Base-by-base conservation (phyloP, 2,113 vertebrate species). In the Otolemur garnettii region DNA sequence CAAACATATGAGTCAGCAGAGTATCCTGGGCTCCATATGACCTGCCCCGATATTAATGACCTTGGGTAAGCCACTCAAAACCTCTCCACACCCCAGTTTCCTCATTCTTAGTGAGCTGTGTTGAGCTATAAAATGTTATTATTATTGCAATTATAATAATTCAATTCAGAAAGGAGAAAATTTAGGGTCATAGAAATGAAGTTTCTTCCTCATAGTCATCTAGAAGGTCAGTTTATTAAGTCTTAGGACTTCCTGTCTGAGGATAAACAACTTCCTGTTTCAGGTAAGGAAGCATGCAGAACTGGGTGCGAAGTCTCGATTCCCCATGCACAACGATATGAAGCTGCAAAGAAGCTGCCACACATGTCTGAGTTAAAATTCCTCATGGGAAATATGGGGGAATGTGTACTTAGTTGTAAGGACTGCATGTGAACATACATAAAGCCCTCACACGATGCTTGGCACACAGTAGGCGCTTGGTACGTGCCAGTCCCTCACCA, bases 91-190 rank as follows among this genome's bases (percentile, higher is more conserved):
- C 22, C 42, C 53, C 22, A 17, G 33, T 89, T 88, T 89, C 64
- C 71, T 95, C 64, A 62, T 93, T 83, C 50, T 80, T 82, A 19
- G 22, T 86, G 53, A 87, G 30, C 7, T 59, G 17, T 53, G 17
- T 89, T 68, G 42, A 91, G 26, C 18, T 85, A 5, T 33, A 79
- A 85, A 92, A 64, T 62, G 33, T 62, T 82, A 64, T 45, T 87
- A 66, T 62, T 62, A 55, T 30, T 45, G 71, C 50, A 83, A 64
- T 28, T 88, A 11, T 26, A 74, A 82, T 33, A 74, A 53, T 64
- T 77, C 22, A 88, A 14, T 87, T 86, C 72, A 64, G 53, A 95
- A 85, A 74, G 17, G 18, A 96, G 50, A 62, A 95, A 92, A 84
- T 24, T 90, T 28, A 10, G 66, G 42, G 38, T 19, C 75, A 93